Percentiles rank a stretch among this genome's conserved stretches.
Conservation (phyloP, 2,113 vertebrate genomes). For the Pongo pygmaeus region DNA sequence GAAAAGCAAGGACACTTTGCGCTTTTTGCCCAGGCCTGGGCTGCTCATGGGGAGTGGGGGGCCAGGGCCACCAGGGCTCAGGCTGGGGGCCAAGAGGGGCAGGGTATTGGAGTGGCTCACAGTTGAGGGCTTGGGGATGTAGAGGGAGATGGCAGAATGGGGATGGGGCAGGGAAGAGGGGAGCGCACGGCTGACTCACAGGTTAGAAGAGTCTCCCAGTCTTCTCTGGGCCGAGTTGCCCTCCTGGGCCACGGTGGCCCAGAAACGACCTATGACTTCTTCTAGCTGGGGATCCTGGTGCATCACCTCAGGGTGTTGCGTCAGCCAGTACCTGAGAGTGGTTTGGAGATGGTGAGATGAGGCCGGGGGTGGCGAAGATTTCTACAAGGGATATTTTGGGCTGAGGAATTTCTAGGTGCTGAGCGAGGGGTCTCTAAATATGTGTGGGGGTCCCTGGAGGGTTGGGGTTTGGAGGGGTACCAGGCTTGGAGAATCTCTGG, state of each 20-base stretch:
- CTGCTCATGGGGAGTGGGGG: conserved; percentile 80
- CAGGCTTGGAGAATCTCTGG: background rate
- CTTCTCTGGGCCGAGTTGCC: conserved; percentile 81
- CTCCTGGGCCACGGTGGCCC: conserved; percentile 85
- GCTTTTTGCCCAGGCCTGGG: conserved; percentile 91
- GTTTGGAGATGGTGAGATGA: background rate
- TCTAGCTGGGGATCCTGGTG: conserved; percentile 88
- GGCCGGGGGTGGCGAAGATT: background rate
- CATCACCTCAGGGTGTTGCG: conserved; percentile 87
- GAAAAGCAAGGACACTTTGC: conserved; percentile 95
- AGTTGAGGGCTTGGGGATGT: background rate
- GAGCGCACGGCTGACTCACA: conserved; percentile 82
- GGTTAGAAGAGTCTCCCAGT: conserved; percentile 84
- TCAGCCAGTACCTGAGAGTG: conserved; percentile 89
- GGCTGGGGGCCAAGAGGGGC: conserved; percentile 50
- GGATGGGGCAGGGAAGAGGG: background rate
- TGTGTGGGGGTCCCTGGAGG: background rate
- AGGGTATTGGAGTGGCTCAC: background rate
- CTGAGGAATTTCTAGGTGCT: background rate
- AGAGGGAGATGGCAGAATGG: background rate
- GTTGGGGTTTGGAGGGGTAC: background rate
- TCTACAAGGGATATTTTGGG: background rate
- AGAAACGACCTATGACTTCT: conserved; percentile 88
- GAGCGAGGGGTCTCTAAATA: background rate
- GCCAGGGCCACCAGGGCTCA: conserved; percentile 65